phyloP scores from a whole-genome alignment of 2,797 vertebrate species.

The Melanogrammus aeglefinus region DNA sequence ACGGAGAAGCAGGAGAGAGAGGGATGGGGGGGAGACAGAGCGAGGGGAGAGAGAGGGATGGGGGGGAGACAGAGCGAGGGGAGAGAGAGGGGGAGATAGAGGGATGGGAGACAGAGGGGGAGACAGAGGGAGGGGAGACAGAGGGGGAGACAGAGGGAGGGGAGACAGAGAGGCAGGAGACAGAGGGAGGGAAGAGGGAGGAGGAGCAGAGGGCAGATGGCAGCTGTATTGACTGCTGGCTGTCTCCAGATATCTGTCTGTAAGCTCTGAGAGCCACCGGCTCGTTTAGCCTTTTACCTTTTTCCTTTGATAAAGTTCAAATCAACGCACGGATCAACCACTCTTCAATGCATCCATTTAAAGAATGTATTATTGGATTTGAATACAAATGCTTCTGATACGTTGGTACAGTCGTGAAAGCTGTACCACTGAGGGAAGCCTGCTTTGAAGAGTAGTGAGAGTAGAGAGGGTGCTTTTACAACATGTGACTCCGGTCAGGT shows the following conservation, averaged over 20 bases:
- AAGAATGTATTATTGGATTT: neutral
- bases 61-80: no score
- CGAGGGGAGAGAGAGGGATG: no score
- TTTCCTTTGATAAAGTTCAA: neutral
- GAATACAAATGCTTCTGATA: neutral
- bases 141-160: neutral
- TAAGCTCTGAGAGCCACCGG: neutral
- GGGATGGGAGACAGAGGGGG: no score
- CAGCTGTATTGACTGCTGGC: neutral
- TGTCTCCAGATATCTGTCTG: neutral
- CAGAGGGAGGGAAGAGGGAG: neutral
- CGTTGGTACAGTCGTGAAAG: neutral
- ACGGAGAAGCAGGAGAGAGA: no score
- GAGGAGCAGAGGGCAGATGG: neutral
- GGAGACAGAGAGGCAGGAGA: neutral
- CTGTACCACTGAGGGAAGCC: neutral
- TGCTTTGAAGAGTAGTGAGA: neutral
- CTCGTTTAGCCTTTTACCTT: neutral
- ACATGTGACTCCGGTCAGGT: neutral
- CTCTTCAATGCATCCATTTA: neutral
- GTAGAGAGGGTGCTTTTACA: neutral
- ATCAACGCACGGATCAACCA: neutral
- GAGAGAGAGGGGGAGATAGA: no score
- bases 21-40: no score
- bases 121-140: no score